Conservation (phyloP, 2,113 vertebrate species). For the Ariopsis seemanni region DNA sequence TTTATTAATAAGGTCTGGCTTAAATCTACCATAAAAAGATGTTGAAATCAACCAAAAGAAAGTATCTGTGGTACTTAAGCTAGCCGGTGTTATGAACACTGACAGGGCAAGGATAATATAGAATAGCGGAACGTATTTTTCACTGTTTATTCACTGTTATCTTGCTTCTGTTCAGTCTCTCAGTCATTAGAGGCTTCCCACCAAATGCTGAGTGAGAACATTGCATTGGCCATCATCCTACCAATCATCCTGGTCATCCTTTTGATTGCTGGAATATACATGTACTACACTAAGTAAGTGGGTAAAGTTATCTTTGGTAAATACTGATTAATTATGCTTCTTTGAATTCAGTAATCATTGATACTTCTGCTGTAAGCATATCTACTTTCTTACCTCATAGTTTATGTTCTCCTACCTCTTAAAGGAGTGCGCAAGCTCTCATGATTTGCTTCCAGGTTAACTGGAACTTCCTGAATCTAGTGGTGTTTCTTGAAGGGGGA, state of each 20-base stretch:
- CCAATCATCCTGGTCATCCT: slow-evolving; percentile 88
- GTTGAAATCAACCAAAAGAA: too few relatives aligned
- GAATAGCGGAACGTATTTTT: not conserved
- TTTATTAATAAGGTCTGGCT: not conserved
- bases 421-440: not conserved
- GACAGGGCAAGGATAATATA: not conserved
- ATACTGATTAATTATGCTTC: not conserved
- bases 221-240: slow-evolving; percentile 87
- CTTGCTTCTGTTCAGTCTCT: slow-evolving; percentile 72
- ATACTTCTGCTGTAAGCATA: not conserved
- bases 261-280: slow-evolving; percentile 88
- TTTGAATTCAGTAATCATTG: not conserved
- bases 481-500: not conserved
- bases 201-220: slow-evolving; percentile 87
- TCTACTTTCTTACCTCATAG: not conserved
- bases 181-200: slow-evolving; percentile 84
- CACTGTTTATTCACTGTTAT: not conserved
- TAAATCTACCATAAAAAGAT: not conserved
- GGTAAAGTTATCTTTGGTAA: not conserved
- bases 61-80: not conserved
- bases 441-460: not conserved
- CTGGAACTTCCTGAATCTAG: not conserved
- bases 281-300: slow-evolving; percentile 91
- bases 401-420: not conserved
- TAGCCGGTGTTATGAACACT: not conserved